Evolutionary conservation across 2,888 invertebrate species (phyloP).

Genomic region (Cheiracanthium punctorium): DNA sequence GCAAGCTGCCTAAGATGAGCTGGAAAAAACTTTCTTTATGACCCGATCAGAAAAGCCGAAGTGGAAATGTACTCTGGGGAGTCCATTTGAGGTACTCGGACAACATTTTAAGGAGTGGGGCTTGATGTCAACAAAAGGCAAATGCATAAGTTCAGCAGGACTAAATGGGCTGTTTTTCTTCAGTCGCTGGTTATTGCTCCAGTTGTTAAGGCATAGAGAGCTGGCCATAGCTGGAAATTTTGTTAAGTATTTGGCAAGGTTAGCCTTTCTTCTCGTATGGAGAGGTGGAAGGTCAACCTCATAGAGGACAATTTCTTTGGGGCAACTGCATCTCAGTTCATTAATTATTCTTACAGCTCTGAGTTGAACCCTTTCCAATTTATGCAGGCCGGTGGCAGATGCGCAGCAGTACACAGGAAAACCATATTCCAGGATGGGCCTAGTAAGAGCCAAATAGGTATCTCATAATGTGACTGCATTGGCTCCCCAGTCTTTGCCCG

Average conservation of each 20-base stretch:
- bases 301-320: not conserved
- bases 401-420: not conserved
- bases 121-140: too few species aligned
- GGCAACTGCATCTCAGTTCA: not conserved
- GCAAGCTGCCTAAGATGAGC: too few species aligned
- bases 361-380: not conserved
- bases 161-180: too few species aligned
- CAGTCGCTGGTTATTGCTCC: too few species aligned
- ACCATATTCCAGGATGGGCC: not conserved
- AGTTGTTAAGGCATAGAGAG: too few species aligned
- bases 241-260: not conserved
- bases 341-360: slow-evolving; percentile 17
- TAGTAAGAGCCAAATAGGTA: too few species aligned
- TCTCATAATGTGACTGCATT: not conserved
- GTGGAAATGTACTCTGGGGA: too few species aligned
- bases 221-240: not conserved
- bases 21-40: too few species aligned
- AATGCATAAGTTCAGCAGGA: too few species aligned
- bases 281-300: slow-evolving; percentile 13
- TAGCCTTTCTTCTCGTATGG: not conserved
- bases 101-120: too few species aligned
- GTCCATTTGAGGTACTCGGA: too few species aligned
- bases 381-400: not conserved
- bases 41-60: too few species aligned
- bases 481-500: slow-evolving; percentile 11